Conservation (phyloP, 2,888 invertebrate genomes). For the Leucoptera coffeella region DNA sequence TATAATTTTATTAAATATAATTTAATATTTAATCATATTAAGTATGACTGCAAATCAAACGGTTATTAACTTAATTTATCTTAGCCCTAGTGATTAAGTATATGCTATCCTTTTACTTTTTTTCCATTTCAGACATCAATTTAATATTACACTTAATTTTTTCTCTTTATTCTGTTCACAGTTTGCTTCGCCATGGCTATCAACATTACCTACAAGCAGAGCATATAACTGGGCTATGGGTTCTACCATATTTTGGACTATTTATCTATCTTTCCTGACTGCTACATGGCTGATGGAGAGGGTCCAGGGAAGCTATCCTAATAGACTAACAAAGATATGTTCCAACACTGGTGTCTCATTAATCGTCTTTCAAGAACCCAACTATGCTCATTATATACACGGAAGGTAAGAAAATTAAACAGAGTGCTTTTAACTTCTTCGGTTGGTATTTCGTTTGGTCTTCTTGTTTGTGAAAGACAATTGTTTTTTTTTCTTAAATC, state of each 20-base stretch:
- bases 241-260: conserved; percentile 23
- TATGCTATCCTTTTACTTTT: too few relatives aligned
- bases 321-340: conserved; percentile 16
- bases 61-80: too few relatives aligned
- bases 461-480: too few relatives aligned
- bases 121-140: too few relatives aligned
- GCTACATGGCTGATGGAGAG: conserved; percentile 13
- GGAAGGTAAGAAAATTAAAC: conserved; percentile 37
- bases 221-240: conserved; percentile 26
- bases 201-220: conserved; percentile 15
- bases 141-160: too few relatives aligned
- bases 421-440: too few relatives aligned
- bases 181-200: conserved; percentile 18
- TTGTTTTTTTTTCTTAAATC: too few relatives aligned
- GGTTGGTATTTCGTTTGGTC: too few relatives aligned
- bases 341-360: conserved; percentile 22
- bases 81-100: too few relatives aligned
- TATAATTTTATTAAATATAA: too few relatives aligned
- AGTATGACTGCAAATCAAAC: too few relatives aligned
- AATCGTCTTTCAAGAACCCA: conserved; percentile 31
- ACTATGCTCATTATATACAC: conserved; percentile 37
- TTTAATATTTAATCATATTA: too few relatives aligned
- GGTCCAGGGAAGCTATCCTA: conserved; percentile 11
- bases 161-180: conserved; percentile 10
- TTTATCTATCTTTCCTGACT: conserved; percentile 14